Conservation (phyloP, 2,888 invertebrate genomes). For the Athripsodes cinereus region DNA sequence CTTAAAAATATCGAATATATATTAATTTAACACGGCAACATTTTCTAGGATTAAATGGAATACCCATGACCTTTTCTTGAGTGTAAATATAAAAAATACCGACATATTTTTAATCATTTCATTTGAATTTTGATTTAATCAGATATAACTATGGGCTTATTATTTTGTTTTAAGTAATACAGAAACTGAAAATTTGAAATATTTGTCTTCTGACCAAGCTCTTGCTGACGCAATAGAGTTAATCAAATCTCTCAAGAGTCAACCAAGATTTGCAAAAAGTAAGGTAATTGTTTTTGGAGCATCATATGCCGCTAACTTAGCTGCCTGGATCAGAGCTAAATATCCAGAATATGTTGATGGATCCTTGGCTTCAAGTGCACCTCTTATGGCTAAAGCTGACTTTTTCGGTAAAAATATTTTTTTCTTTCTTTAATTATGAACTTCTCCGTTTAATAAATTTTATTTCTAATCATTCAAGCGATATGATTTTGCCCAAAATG, state of each 20-base stretch:
- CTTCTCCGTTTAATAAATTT: no score
- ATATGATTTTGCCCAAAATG: no score
- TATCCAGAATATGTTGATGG: slow-evolving; percentile 44
- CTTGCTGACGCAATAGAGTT: slow-evolving; percentile 41
- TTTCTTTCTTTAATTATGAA: neutral
- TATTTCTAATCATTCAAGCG: no score
- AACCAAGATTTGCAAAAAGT: slow-evolving; percentile 7
- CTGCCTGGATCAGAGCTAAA: slow-evolving; percentile 41
- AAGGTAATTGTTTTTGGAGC: slow-evolving; percentile 40
- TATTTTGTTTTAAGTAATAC: slow-evolving; percentile 16
- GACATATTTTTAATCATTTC: no score
- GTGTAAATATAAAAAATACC: no score
- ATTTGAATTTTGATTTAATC: no score
- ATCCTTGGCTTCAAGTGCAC: slow-evolving; percentile 44
- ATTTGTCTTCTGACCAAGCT: slow-evolving; percentile 38
- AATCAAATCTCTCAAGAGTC: slow-evolving; percentile 32
- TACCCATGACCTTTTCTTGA: no score
- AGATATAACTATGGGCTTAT: no score
- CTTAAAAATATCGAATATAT: no score
- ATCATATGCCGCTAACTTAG: slow-evolving; percentile 44
- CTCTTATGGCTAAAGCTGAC: slow-evolving; percentile 39
- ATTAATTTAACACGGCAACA: no score
- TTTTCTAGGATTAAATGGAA: no score
- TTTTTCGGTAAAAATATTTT: slow-evolving; percentile 34
- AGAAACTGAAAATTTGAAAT: slow-evolving; percentile 34